Evolutionary conservation across 2,797 vertebrate species (phyloP).

Genomic region (Tragopan temminckii): DNA sequence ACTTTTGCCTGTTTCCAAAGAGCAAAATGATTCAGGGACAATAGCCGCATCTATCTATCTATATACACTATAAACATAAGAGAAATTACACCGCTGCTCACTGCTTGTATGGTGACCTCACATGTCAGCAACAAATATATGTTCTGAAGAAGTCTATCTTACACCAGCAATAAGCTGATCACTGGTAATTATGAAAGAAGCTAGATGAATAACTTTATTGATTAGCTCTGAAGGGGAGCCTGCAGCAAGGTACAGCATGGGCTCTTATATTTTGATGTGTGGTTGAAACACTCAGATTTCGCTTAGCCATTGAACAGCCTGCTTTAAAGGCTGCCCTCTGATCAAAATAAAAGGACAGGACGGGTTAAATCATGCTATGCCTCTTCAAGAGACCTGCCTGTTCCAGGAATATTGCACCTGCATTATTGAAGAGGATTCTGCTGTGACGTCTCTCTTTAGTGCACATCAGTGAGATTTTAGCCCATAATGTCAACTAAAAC

Average conservation of each 20-base stretch:
- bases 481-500: slow-evolving; percentile 63
- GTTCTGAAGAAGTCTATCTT: not conserved
- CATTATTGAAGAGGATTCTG: slow-evolving; percentile 47
- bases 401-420: slow-evolving; percentile 44
- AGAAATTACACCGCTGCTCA: not conserved
- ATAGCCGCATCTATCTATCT: not conserved
- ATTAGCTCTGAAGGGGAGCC: slow-evolving; percentile 11
- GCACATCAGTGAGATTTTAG: slow-evolving; percentile 59
- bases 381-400: not conserved
- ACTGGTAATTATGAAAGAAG: slow-evolving; percentile 19
- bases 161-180: not conserved
- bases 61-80: not conserved
- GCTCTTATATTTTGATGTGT: not conserved
- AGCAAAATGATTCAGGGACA: not conserved
- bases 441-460: slow-evolving; percentile 53
- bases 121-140: not conserved
- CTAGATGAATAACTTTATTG: slow-evolving; percentile 8
- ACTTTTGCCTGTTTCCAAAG: not conserved
- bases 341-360: not conserved
- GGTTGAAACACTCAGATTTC: not conserved
- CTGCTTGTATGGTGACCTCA: not conserved
- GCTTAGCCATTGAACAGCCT: not conserved
- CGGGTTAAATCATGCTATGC: not conserved
- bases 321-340: not conserved
- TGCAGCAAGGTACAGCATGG: not conserved